Conservation (phyloP, 2,888 invertebrate species). For the Mythimna vitellina region DNA sequence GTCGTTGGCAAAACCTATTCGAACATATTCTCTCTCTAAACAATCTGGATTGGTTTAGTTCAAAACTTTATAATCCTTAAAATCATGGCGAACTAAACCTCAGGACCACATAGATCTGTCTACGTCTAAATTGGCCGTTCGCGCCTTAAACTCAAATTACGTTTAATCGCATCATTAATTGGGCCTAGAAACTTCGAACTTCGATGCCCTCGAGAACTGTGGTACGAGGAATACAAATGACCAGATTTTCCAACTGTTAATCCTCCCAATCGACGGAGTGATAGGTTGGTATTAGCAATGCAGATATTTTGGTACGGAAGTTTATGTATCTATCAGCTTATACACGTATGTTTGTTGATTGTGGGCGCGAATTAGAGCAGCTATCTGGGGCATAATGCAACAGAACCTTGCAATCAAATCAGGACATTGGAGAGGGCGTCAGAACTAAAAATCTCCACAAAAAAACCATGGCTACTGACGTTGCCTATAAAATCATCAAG, state of each 20-base stretch:
- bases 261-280: constrained; percentile 60
- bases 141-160: constrained; percentile 85
- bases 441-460: too few species aligned
- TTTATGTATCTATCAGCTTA: constrained; percentile 27
- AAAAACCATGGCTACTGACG: too few species aligned
- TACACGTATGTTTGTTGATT: neutral
- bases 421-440: too few species aligned
- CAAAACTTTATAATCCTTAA: constrained; percentile 45
- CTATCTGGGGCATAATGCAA: neutral
- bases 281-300: constrained; percentile 59
- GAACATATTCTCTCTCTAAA: constrained; percentile 5
- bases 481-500: too few species aligned
- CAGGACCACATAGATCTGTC: constrained; percentile 61
- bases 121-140: constrained; percentile 75
- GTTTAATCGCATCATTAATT: constrained; percentile 88
- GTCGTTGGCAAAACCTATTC: too few species aligned
- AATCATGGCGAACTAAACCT: constrained; percentile 27
- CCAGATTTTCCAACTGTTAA: constrained; percentile 72
- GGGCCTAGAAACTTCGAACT: constrained; percentile 82
- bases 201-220: constrained; percentile 77
- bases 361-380: neutral
- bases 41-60: constrained; percentile 8
- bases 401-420: neutral
- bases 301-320: constrained; percentile 48
- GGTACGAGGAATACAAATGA: constrained; percentile 80